Evolutionary conservation across 2,113 vertebrate genomes (phyloP).

Genomic region (Craseonycteris thonglongyai): DNA sequence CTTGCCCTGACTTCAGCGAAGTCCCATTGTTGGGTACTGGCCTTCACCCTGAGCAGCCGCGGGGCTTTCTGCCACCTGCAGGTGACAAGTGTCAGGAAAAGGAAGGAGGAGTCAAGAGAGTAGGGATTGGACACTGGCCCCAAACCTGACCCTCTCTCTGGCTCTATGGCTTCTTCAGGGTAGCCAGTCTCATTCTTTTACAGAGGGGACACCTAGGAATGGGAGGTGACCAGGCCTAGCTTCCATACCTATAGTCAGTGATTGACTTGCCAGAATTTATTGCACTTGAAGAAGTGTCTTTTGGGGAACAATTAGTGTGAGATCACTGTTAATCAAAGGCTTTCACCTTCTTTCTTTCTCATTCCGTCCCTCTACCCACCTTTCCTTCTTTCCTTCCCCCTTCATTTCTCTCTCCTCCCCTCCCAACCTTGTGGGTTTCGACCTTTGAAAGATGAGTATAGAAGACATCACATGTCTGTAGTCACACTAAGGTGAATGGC

Average conservation of each 20-base stretch:
- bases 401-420: background rate
- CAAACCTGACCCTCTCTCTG: background rate
- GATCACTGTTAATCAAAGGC: background rate
- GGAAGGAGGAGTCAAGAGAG: background rate
- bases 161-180: background rate
- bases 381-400: background rate
- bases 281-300: background rate
- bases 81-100: background rate
- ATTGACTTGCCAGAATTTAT: background rate
- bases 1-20: background rate
- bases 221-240: background rate
- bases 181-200: background rate
- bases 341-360: background rate
- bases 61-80: background rate
- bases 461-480: background rate
- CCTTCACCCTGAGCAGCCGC: background rate
- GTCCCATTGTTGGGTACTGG: background rate
- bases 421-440: background rate
- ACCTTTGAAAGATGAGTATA: background rate
- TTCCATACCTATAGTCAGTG: background rate
- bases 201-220: background rate
- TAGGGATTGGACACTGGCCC: background rate
- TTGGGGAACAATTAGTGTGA: background rate
- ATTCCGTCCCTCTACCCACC: accelerated
- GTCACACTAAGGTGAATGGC: background rate